Percentiles rank a stretch among this genome's conserved stretches.
These are phyloP conservation scores for Onthophagus sagittarius DNA, from an alignment of 2,888 invertebrate genomes.

Conservation along the genomic window DNA sequence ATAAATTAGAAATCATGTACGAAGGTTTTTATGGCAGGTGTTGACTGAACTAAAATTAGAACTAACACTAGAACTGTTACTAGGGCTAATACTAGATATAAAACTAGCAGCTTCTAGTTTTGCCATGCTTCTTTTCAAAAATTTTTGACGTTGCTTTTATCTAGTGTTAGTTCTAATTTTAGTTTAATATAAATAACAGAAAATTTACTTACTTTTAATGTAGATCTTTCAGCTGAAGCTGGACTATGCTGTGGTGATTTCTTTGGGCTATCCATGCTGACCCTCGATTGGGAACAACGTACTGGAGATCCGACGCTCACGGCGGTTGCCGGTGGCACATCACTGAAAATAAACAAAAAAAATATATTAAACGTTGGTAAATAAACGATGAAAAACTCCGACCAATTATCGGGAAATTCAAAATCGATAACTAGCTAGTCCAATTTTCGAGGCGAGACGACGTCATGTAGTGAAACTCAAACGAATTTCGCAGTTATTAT, in stretches of 20 bases:
- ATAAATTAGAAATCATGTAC: too few relatives aligned
- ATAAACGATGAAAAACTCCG: not conserved
- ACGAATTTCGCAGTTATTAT: not conserved
- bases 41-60: too few relatives aligned
- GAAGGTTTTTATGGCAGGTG: too few relatives aligned
- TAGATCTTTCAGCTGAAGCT: conserved; percentile 53
- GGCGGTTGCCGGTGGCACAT: conserved; percentile 60
- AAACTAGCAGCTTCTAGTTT: too few relatives aligned
- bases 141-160: too few relatives aligned
- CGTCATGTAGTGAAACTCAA: not conserved
- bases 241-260: conserved; percentile 56
- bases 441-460: not conserved
- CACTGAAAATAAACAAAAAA: conserved; percentile 53
- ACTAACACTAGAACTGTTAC: too few relatives aligned
- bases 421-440: not conserved
- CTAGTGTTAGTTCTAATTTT: too few relatives aligned
- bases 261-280: conserved; percentile 57
- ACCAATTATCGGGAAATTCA: not conserved
- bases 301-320: conserved; percentile 55
- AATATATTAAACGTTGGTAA: not conserved
- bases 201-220: conserved; percentile 40
- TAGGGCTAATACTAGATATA: too few relatives aligned
- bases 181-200: too few relatives aligned
- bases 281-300: conserved; percentile 50
- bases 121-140: too few relatives aligned